phyloP scores from a whole-genome alignment of 2,888 invertebrate genomes.

The Marasmarcha lunaedactyla region DNA sequence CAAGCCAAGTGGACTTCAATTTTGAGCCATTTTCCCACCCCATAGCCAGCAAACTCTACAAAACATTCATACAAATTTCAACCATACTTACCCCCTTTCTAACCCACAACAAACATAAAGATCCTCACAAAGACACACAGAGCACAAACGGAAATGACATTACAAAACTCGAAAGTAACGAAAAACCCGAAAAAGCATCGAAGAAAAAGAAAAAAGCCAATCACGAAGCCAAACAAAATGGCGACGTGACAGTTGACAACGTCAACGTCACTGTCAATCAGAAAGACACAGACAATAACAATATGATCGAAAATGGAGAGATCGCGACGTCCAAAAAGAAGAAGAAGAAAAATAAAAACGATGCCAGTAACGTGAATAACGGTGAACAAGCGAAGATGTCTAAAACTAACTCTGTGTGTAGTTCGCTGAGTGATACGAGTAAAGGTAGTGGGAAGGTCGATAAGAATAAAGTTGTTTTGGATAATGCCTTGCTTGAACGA shows the following conservation, averaged over 20 bases:
- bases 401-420: constrained; percentile 43
- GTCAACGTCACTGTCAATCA: background rate
- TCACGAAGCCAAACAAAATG: background rate
- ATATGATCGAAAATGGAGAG: constrained; percentile 7
- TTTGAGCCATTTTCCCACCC: too few species aligned
- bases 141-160: too few species aligned
- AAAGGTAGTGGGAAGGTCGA: constrained; percentile 25
- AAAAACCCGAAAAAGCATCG: too few species aligned
- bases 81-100: too few species aligned
- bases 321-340: constrained; percentile 18
- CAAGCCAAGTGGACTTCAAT: too few species aligned
- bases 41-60: too few species aligned
- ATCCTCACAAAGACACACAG: too few species aligned
- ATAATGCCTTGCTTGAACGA: constrained; percentile 59
- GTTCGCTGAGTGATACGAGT: constrained; percentile 46
- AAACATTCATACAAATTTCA: too few species aligned
- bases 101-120: too few species aligned
- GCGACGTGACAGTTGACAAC: background rate
- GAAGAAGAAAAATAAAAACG: constrained; percentile 13
- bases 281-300: background rate
- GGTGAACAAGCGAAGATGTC: constrained; percentile 20
- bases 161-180: too few species aligned
- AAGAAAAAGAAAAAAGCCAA: background rate
- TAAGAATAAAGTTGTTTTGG: constrained; percentile 21
- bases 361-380: constrained; percentile 22